Percentiles rank a stretch among this genome's conserved stretches.
These are phyloP conservation scores for Ischnura elegans DNA, from an alignment of 2,888 invertebrate species.

Conservation along the genomic window DNA sequence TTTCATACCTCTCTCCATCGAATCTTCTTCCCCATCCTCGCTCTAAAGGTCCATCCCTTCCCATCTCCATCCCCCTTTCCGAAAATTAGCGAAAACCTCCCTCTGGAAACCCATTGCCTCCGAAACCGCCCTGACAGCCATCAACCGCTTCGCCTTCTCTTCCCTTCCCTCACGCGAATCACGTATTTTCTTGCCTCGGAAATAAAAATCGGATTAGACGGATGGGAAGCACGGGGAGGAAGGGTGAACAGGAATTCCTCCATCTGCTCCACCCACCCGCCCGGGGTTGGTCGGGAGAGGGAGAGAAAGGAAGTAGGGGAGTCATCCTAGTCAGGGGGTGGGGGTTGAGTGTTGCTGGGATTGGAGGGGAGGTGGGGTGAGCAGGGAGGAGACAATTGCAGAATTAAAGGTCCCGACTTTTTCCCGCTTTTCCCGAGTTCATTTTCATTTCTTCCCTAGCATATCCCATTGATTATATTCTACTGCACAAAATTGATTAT, in stretches of 20 bases:
- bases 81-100: constrained; percentile 4
- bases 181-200: constrained; percentile 26
- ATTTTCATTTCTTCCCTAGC: too few species aligned
- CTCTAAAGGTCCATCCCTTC: not conserved
- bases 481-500: too few species aligned
- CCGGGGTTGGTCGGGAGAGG: too few species aligned
- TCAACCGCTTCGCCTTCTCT: not conserved
- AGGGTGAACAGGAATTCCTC: not conserved
- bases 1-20: not conserved
- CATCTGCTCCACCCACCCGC: too few species aligned
- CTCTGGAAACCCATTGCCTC: too few species aligned
- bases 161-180: not conserved
- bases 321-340: not conserved
- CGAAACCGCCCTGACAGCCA: too few species aligned
- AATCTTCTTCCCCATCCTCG: not conserved
- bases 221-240: not conserved
- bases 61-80: not conserved
- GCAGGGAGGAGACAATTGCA: too few species aligned
- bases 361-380: not conserved
- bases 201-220: constrained; percentile 31
- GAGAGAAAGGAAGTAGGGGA: not conserved
- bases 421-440: too few species aligned
- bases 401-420: too few species aligned
- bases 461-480: too few species aligned
- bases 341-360: not conserved